Conservation (phyloP, 2,888 invertebrate species). For the Strigamia maritima region DNA sequence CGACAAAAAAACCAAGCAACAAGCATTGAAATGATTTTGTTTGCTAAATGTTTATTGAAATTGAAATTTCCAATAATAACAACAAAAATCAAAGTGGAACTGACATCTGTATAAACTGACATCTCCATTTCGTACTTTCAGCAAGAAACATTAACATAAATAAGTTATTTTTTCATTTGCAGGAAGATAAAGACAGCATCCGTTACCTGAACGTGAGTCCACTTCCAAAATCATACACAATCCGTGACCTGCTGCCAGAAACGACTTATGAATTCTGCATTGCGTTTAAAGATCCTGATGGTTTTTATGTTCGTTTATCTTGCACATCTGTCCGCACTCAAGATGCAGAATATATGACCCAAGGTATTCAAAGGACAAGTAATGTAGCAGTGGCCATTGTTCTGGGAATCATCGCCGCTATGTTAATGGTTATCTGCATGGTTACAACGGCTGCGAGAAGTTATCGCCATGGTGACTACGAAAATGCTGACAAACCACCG, state of each 20-base stretch:
- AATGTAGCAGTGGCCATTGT: conserved; percentile 49
- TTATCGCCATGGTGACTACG: conserved; percentile 51
- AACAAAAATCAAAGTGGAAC: no score
- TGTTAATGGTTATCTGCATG: conserved; percentile 46
- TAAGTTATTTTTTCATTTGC: not conserved
- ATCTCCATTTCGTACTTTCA: not conserved
- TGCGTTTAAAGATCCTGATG: conserved; percentile 50
- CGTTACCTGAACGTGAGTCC: conserved; percentile 47
- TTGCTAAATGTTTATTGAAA: no score
- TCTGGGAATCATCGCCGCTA: conserved; percentile 45
- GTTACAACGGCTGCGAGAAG: conserved; percentile 46
- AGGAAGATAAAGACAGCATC: conserved; percentile 1
- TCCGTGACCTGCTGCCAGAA: conserved; percentile 51
- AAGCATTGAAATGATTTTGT: no score
- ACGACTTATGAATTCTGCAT: conserved; percentile 55
- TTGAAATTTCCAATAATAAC: no score
- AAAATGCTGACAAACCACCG: conserved; percentile 48
- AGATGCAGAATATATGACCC: conserved; percentile 46
- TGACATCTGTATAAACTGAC: no score
- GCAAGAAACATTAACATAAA: not conserved
- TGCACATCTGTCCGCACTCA: conserved; percentile 48
- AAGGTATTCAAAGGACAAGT: conserved; percentile 47
- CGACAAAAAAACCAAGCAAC: no score
- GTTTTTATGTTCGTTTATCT: conserved; percentile 49
- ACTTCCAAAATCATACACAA: conserved; percentile 50